Evolutionary conservation across 1,140 invertebrate genomes (phyloP), one percentile per base, ranked within the genome.

Genomic region (Eciton burchellii): DNA sequence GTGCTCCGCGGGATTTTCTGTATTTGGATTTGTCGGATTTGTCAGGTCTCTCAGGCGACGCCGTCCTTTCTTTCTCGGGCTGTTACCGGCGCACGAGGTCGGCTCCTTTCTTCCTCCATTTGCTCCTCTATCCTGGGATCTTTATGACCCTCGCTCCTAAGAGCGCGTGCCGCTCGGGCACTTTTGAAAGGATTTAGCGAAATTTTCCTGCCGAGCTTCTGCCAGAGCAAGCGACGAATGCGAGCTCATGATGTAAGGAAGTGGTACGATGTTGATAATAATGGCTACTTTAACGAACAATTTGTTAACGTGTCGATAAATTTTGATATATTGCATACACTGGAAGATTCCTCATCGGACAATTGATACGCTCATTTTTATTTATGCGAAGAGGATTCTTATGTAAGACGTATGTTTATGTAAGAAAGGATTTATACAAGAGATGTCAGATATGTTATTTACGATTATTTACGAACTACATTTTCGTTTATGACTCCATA

Each of bases 11-110:
- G 71, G 81, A 89, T 88, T 89, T 86, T 85, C 83, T 81, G 89
- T 87, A 89, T 89, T 91, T 89, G 88, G 85, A 91, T 91, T 90
- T 89, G 90, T 90, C 88, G 86, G 89, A 91, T 91, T 91, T 91
- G 86, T 91, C 88, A 90, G 88, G 89, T 92, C 89, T 89, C 83
- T 87, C 62, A 59, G 86, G 81, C 84, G 86, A 89, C 86, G 84
- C 65, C 54, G n/a, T 21, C 35, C 74, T 54, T 71, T 57, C 72
- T 66, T 56, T 70, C 49, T 26, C 29, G 47, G 57, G 70, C 49
- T 54, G 66, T 24, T 60, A 70, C 41, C 52, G 59, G 26, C 12
- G 19, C 45, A 19, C 29, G 26, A 54, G 9, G 43, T 66, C 59
- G 47, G 12, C 47, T 63, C 54, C 24, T 14, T 16, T n/a, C n/a